phyloP scores from a whole-genome alignment of 2,888 invertebrate species.

The Agelastica alni region DNA sequence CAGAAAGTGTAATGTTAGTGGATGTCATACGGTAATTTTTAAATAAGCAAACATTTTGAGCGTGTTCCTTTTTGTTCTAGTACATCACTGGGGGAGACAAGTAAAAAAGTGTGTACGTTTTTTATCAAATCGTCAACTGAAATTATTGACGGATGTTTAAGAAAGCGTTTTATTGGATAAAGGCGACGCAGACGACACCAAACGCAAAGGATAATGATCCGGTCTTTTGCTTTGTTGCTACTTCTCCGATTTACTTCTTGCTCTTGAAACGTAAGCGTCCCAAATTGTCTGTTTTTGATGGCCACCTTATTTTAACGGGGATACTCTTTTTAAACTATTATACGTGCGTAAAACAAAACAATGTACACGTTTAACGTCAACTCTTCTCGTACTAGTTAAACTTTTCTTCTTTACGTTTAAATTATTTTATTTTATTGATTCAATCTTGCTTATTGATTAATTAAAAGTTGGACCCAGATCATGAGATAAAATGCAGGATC shows the following conservation, averaged over 20 bases:
- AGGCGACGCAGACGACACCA: constrained; percentile 13
- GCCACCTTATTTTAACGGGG: neutral
- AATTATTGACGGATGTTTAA: constrained; percentile 27
- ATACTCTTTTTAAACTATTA: no score
- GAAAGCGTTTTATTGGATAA: constrained; percentile 20
- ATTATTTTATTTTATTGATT: no score
- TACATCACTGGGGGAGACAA: constrained; percentile 4
- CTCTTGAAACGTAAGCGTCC: neutral
- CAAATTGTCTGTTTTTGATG: neutral
- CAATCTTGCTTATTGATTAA: no score
- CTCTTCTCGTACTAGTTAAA: no score
- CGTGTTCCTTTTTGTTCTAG: neutral
- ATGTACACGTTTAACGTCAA: no score
- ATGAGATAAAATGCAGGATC: no score
- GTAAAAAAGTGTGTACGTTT: constrained; percentile 14
- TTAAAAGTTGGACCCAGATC: no score
- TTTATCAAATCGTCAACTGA: constrained; percentile 32
- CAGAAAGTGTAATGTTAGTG: no score
- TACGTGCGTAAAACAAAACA: no score
- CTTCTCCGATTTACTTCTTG: constrained; percentile 6
- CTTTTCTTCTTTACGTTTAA: no score
- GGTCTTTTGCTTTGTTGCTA: constrained; percentile 16
- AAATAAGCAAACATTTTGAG: no score
- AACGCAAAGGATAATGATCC: constrained; percentile 17
- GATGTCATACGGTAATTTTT: no score